Evolutionary conservation across 1,140 invertebrate genomes (phyloP).

Genomic region (Bombus pascuorum): DNA sequence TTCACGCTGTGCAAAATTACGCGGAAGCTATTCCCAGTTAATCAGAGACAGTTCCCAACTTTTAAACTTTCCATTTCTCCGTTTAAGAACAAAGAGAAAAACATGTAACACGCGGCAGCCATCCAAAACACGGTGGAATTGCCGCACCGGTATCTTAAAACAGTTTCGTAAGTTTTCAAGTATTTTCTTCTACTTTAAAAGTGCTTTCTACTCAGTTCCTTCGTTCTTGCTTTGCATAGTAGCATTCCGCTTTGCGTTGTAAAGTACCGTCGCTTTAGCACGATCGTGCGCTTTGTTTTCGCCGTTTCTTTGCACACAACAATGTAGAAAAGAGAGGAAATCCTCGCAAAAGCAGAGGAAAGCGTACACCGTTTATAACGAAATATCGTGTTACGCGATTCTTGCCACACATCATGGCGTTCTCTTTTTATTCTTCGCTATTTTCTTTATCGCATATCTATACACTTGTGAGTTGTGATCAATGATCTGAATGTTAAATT

Average conservation of each 20-base stretch:
- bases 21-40: too few species aligned
- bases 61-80: not conserved
- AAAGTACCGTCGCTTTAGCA: not conserved
- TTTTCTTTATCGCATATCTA: not conserved
- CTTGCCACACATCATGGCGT: not conserved
- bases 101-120: not conserved
- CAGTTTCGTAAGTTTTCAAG: not conserved
- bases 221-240: constrained; percentile 7
- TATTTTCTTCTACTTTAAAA: not conserved
- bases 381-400: not conserved
- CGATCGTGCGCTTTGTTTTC: constrained; percentile 7
- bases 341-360: not conserved
- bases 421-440: too few species aligned
- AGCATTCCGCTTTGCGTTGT: not conserved
- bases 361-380: not conserved
- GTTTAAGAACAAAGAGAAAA: not conserved
- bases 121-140: not conserved
- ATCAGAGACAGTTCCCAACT: not conserved
- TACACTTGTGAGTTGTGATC: not conserved
- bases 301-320: not conserved
- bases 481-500: not conserved
- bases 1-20: not conserved
- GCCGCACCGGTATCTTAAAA: not conserved
- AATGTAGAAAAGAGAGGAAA: not conserved
- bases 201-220: not conserved